phyloP scores from a whole-genome alignment of 2,888 invertebrate species.

The Callyntrura guangdongensis region DNA sequence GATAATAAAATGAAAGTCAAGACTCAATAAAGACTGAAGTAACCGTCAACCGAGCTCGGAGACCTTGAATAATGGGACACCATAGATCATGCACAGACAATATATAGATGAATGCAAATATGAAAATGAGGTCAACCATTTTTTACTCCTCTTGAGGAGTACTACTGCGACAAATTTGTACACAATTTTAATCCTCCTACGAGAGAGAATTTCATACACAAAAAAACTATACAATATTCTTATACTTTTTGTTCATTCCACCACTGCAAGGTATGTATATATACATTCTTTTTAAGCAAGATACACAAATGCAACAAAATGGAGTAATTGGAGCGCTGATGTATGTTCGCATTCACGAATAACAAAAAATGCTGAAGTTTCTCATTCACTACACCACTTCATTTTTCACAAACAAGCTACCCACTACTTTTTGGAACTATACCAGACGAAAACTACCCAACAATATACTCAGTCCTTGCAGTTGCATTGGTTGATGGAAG shows the following conservation, averaged over 20 bases:
- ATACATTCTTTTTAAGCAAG: neutral
- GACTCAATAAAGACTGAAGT: neutral
- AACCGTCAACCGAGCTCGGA: neutral
- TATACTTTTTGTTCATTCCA: neutral
- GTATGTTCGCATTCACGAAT: neutral
- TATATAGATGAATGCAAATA: neutral
- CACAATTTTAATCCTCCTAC: neutral
- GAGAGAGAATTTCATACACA: neutral
- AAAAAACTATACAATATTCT: neutral
- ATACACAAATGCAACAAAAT: slow-evolving; percentile 20
- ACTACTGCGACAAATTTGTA: neutral
- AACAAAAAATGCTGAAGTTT: slow-evolving; percentile 42
- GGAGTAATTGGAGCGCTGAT: neutral
- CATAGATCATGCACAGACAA: slow-evolving; percentile 7
- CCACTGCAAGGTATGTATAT: neutral
- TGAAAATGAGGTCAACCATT: slow-evolving; percentile 51
- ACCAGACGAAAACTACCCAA: slow-evolving; percentile 40
- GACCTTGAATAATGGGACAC: slow-evolving; percentile 3
- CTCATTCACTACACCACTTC: slow-evolving; percentile 5
- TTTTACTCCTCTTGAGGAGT: neutral
- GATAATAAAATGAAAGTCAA: too few relatives aligned
- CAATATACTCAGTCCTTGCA: slow-evolving; percentile 47
- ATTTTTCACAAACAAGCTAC: slow-evolving; percentile 19
- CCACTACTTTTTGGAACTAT: slow-evolving; percentile 45
- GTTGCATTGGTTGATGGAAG: slow-evolving; percentile 60